Conservation (phyloP, 2,113 vertebrate species). For the Taxidea taxus region DNA sequence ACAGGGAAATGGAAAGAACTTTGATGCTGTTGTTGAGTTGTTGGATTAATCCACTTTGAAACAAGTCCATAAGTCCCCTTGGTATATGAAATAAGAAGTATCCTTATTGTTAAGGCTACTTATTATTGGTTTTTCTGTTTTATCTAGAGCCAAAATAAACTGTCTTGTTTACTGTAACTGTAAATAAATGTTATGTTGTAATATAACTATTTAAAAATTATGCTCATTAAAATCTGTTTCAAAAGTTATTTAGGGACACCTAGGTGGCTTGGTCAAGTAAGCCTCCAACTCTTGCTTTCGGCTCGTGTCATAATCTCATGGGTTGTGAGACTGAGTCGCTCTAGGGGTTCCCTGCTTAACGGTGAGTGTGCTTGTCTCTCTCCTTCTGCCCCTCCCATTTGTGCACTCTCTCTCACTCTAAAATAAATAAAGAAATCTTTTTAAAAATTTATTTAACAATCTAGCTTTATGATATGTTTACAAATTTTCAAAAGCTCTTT, state of each 20-base stretch:
- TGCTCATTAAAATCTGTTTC: not conserved
- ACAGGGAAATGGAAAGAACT: not conserved
- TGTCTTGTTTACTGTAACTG: too few species aligned
- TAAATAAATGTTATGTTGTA: constrained; percentile 1
- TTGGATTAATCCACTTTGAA: not conserved
- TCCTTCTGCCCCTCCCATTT: not conserved
- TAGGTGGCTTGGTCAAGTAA: not conserved
- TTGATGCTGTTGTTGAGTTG: not conserved
- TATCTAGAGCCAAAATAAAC: not conserved
- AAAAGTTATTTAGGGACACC: not conserved
- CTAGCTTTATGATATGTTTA: not conserved
- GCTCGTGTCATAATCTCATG: not conserved
- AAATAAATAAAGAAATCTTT: too few species aligned
- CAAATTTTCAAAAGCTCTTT: not conserved
- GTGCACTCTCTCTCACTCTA: not conserved
- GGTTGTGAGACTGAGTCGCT: not conserved
- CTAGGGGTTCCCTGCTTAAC: not conserved
- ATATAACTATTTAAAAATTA: not conserved
- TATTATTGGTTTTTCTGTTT: not conserved
- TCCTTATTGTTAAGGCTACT: not conserved
- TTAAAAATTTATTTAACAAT: not conserved
- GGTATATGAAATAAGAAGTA: not conserved
- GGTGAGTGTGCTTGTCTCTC: not conserved
- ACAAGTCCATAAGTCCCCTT: not conserved
- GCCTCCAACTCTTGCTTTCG: not conserved